Percentiles rank a stretch among this genome's conserved stretches.
Evolutionary conservation across 2,797 vertebrate species (phyloP).

Genomic region (Clarias fuscus): DNA sequence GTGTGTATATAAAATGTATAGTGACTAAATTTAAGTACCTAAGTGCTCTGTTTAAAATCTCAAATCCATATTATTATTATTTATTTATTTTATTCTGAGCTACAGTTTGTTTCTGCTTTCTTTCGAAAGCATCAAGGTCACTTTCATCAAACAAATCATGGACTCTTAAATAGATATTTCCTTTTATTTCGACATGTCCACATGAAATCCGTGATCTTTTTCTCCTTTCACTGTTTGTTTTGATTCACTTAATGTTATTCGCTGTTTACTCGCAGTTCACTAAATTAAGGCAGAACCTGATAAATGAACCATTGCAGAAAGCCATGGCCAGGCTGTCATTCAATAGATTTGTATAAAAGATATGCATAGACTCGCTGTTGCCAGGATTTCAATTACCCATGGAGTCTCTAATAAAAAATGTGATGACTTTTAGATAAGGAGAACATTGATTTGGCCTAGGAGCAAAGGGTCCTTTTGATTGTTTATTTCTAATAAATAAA

Average conservation of each 20-base stretch:
- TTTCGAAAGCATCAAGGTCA: neutral
- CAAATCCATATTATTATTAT: neutral
- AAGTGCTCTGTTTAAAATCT: neutral
- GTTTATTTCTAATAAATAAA: neutral
- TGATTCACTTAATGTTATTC: conserved; percentile 14
- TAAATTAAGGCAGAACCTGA: conserved; percentile 22
- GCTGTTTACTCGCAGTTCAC: conserved; percentile 6
- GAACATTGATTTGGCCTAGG: conserved; percentile 28
- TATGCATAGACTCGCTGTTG: conserved; percentile 21
- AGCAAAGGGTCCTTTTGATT: conserved; percentile 21
- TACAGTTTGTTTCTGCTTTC: neutral
- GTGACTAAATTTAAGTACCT: too few relatives aligned
- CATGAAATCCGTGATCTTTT: conserved; percentile 1
- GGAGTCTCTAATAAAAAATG: neutral
- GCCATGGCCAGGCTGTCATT: conserved; percentile 7
- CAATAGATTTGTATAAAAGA: conserved; percentile 34
- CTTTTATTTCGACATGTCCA: neutral
- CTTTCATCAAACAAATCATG: neutral
- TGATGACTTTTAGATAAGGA: conserved; percentile 40
- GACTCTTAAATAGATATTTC: neutral
- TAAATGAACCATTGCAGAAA: conserved; percentile 23
- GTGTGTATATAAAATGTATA: neutral
- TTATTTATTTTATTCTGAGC: neutral
- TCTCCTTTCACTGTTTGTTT: neutral
- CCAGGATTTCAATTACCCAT: conserved; percentile 33